Evolutionary conservation across 1,140 invertebrate genomes (phyloP).

Genomic region (Musca domestica): DNA sequence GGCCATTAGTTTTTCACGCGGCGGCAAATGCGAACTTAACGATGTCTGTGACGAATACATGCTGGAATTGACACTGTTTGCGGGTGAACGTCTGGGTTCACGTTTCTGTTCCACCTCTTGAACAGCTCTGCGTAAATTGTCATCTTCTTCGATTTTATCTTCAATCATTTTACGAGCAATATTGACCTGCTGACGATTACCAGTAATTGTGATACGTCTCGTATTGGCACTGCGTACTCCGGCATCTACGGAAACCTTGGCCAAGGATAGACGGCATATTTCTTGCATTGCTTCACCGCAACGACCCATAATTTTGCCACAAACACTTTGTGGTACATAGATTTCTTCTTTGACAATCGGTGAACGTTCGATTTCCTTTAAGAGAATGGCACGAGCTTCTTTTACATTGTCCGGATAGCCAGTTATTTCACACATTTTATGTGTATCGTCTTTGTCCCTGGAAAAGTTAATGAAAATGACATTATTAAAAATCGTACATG

Average conservation of each 20-base stretch:
- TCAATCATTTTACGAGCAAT: conserved; percentile 61
- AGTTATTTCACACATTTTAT: conserved; percentile 62
- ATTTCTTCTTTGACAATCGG: conserved; percentile 66
- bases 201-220: conserved; percentile 59
- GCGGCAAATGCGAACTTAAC: conserved; percentile 40
- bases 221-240: conserved; percentile 39
- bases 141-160: conserved; percentile 61
- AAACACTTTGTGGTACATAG: conserved; percentile 62
- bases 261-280: conserved; percentile 59
- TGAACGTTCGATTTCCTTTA: conserved; percentile 68
- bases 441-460: conserved; percentile 49
- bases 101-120: conserved; percentile 56
- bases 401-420: conserved; percentile 64
- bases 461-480: background rate
- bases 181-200: conserved; percentile 61
- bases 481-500: conserved; percentile 4
- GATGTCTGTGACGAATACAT: conserved; percentile 49
- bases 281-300: conserved; percentile 68
- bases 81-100: conserved; percentile 55
- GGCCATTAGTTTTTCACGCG: conserved; percentile 49
- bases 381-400: conserved; percentile 69
- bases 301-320: conserved; percentile 69
- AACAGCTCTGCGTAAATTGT: conserved; percentile 54
- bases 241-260: conserved; percentile 44
- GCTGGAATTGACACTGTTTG: conserved; percentile 41